Conservation (phyloP, 2,888 invertebrate species). For the Pristionchus japonicus region DNA sequence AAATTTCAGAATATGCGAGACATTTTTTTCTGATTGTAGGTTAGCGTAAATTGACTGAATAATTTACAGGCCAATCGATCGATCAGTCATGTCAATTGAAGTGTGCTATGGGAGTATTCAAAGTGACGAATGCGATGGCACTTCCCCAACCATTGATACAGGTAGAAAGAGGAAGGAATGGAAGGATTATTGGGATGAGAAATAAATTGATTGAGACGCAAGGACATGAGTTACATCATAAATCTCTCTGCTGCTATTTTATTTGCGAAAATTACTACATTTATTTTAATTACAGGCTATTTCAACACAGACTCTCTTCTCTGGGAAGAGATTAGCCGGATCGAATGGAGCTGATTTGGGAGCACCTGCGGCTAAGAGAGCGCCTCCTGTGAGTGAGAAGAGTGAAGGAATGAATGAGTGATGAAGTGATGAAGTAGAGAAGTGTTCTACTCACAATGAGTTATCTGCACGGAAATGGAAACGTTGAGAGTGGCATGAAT, state of each 20-base stretch:
- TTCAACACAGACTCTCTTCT: neutral
- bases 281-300: slow-evolving; percentile 39
- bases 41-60: no score
- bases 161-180: neutral
- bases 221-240: no score
- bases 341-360: slow-evolving; percentile 44
- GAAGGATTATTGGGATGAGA: neutral
- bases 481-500: slow-evolving; percentile 28
- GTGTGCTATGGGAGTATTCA: slow-evolving; percentile 35
- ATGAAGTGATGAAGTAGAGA: neutral
- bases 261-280: neutral
- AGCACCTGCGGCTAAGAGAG: slow-evolving; percentile 37
- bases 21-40: no score
- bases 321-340: neutral
- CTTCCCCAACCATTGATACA: slow-evolving; percentile 30
- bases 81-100: slow-evolving; percentile 16
- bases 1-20: no score
- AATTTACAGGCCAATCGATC: neutral
- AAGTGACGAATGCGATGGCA: neutral
- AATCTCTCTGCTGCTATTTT: no score
- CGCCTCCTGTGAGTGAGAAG: slow-evolving; percentile 36
- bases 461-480: neutral
- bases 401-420: neutral
- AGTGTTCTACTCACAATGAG: neutral
- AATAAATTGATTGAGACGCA: no score